Conservation (phyloP, 2,797 vertebrate species). For the Cyprinodon diabolis region DNA sequence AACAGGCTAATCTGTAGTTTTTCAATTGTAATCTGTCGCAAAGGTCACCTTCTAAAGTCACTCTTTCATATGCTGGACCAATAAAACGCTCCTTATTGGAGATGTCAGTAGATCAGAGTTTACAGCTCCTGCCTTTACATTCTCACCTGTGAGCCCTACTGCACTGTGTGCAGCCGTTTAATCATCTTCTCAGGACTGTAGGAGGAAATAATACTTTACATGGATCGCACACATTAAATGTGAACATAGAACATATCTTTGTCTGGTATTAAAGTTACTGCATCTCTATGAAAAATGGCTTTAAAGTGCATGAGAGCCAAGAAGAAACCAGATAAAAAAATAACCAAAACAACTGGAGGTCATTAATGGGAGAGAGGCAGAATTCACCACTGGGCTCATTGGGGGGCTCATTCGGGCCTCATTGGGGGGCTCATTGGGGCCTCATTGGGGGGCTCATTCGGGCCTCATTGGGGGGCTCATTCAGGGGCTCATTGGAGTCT, state of each 20-base stretch:
- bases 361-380: conserved; percentile 13
- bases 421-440: no score
- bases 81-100: no score
- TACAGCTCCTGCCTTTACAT: conserved; percentile 36
- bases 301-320: conserved; percentile 82
- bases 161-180: conserved; percentile 72
- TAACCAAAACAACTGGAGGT: conserved; percentile 44
- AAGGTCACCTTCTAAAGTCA: no score
- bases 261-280: conserved; percentile 73
- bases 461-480: no score
- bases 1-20: no score
- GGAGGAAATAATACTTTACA: conserved; percentile 73
- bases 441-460: no score
- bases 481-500: no score
- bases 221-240: conserved; percentile 83
- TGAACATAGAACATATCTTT: conserved; percentile 69
- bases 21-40: no score
- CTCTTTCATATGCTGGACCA: no score
- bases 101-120: no score
- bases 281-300: conserved; percentile 71
- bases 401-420: not conserved
- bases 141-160: conserved; percentile 59
- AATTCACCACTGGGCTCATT: conserved; percentile 33
- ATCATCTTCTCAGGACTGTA: conserved; percentile 70
- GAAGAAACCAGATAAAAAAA: conserved; percentile 54